Evolutionary conservation across 2,888 invertebrate genomes (phyloP), one percentile per base, ranked within the genome.

Genomic region (Druceiella hillmani): DNA sequence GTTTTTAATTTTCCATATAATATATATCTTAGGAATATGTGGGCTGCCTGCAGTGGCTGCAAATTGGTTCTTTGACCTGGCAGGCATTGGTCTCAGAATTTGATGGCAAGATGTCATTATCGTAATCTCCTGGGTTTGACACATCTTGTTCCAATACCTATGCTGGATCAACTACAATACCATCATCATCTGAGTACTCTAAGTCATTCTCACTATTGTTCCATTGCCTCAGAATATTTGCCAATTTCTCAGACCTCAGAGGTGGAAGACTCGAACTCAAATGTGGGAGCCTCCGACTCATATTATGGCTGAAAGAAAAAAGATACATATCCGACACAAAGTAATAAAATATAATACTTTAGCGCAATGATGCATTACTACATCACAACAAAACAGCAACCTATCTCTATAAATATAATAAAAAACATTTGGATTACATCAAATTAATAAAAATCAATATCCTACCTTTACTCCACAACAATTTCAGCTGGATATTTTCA

Each of bases 1-100:
- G 27, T 36, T 40, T 44, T 45, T 44, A 17, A 33, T 45, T 43
- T 46, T 44, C 43, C 43, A 46, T 33, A 45, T 44, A 26, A 16
- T 10, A 44, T 45, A 44, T 29, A 33, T 15, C 34, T 40, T 45
- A 16, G 28, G 41, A 32, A 38, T 35, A 27, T 40, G 43, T 35
- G 39, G 40, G 20, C 13, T 37, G 28, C 35, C 33, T 28, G 35
- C 13, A 10, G 36, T 28, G 27, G 36, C 25, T 36, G 15, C 24
- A 16, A 33, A 36, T 32, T 36, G 16, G 36, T 24, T 17, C 34
- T 31, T 13, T 22, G 29, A 36, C 9, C 7, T n/a, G n/a, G n/a
- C n/a, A n/a, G n/a, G n/a, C n/a, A n/a, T n/a, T n/a, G n/a, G n/a
- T n/a, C n/a, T n/a, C n/a, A n/a, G n/a, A n/a, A n/a, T n/a, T n/a